Evolutionary conservation across 1,140 invertebrate species (phyloP), one percentile per base, ranked within the genome.

Genomic region (Vanessa tameamea): DNA sequence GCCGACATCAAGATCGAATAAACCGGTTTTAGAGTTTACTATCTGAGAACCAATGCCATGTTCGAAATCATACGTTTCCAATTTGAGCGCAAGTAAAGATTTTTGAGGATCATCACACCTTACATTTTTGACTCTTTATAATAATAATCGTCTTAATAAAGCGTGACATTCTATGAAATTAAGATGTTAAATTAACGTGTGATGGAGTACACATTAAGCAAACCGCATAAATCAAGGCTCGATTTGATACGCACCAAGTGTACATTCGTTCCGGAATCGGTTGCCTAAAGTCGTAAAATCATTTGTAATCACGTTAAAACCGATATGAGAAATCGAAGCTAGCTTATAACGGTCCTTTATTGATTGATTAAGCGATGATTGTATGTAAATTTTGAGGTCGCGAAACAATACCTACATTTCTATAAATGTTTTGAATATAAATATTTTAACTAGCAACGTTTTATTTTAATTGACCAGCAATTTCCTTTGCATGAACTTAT

Each of bases 211-310:
- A 23, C 50, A n/a, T 53, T 43, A 71, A 51, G 63, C 61, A 31
- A 65, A 75, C 50, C 26, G 65, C 66, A 53, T 64, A 63, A 73
- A 73, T 74, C 66, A 74, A 67, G 53, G 43, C 47, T 14, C 66
- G 67, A 78, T 78, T 78, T 26, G 77, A 72, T 64, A 72, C 64
- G 67, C 73, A 64, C 66, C 61, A 75, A 51, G 63, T 47, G 69
- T 70, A 64, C 64, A 71, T 70, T 72, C 70, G 77, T 76, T 78
- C 67, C 77, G 77, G 77, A 73, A 71, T 73, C 70, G 66, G 50
- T 43, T 69, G 72, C 53, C 64, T 64, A 61, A 63, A 75, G 63
- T 78, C 71, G 68, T 72, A 69, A 76, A 78, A 76, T 76, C 15
- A 53, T 20, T 63, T 50, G 61, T 68, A 69, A 69, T 69, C 64